Conservation (phyloP, 2,113 vertebrate species). For the Leucopternis melanops region DNA sequence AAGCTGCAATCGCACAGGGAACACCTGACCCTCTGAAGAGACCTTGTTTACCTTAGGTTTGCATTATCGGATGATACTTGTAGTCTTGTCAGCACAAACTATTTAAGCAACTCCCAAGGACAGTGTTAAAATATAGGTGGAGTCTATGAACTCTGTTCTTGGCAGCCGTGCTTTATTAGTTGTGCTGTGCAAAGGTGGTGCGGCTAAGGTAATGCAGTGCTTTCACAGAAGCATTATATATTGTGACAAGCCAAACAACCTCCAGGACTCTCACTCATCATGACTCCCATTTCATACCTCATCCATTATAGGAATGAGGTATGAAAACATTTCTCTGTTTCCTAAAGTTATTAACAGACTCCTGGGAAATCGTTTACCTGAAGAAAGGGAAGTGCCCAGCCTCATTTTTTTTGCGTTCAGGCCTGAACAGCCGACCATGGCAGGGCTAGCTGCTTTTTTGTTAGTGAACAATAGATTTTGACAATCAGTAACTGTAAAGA, state of each 20-base stretch:
- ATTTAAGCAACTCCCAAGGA: slow-evolving; percentile 20
- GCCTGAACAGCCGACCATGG: not conserved
- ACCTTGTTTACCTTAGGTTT: not conserved
- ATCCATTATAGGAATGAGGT: slow-evolving; percentile 16
- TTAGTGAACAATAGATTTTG: not conserved
- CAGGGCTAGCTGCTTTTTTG: not conserved
- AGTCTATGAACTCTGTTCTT: slow-evolving; percentile 3
- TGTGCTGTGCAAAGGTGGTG: not conserved
- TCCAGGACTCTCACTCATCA: slow-evolving; percentile 24
- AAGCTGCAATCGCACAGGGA: not conserved
- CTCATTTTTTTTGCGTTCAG: not conserved
- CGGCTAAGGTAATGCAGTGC: not conserved
- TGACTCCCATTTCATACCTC: slow-evolving; percentile 9
- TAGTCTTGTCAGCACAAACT: slow-evolving; percentile 11
- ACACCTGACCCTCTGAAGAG: not conserved
- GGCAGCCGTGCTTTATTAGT: slow-evolving; percentile 5
- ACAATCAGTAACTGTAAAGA: not conserved
- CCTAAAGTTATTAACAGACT: slow-evolving; percentile 21
- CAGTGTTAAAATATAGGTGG: slow-evolving; percentile 11
- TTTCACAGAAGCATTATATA: slow-evolving; percentile 26
- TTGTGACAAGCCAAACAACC: not conserved
- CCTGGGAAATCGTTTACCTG: not conserved
- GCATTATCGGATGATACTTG: not conserved
- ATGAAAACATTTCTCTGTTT: slow-evolving; percentile 32
- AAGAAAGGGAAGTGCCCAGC: not conserved